phyloP scores from a whole-genome alignment of 2,113 vertebrate species.

The Damaliscus lunatus region DNA sequence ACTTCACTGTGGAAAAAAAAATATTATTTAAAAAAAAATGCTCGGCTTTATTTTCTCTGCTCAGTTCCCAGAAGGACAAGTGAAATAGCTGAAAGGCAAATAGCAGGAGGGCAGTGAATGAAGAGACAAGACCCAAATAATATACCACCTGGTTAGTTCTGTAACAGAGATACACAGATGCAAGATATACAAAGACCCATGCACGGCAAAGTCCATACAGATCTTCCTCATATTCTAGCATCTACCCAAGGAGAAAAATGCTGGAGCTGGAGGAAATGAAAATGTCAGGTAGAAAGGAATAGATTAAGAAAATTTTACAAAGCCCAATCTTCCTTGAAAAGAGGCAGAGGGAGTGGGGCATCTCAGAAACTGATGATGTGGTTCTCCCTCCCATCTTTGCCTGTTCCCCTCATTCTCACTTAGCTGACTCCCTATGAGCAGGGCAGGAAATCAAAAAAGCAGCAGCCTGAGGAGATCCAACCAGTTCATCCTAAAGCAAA shows the following conservation, averaged over 20 bases:
- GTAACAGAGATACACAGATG: background rate
- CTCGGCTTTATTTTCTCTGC: background rate
- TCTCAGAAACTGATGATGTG: background rate
- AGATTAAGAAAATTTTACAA: background rate
- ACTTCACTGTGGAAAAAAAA: background rate
- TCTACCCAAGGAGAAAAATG: background rate
- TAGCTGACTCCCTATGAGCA: background rate
- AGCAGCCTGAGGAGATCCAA: background rate
- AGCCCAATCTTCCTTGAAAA: background rate
- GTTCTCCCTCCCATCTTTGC: background rate
- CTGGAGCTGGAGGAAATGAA: background rate
- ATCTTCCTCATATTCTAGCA: background rate
- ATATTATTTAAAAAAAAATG: background rate
- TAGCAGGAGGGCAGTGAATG: background rate
- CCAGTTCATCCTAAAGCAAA: background rate
- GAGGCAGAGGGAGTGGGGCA: background rate
- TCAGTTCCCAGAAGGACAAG: background rate
- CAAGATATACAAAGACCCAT: background rate
- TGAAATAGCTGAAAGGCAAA: background rate
- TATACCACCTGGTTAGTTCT: background rate
- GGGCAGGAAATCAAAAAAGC: background rate
- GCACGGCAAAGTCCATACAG: background rate
- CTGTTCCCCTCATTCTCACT: too few species aligned
- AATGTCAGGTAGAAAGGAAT: background rate
- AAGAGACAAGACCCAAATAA: background rate